These are phyloP conservation scores for Garrulus glandarius DNA, from an alignment of 2,797 vertebrate genomes.

Conservation along the genomic window DNA sequence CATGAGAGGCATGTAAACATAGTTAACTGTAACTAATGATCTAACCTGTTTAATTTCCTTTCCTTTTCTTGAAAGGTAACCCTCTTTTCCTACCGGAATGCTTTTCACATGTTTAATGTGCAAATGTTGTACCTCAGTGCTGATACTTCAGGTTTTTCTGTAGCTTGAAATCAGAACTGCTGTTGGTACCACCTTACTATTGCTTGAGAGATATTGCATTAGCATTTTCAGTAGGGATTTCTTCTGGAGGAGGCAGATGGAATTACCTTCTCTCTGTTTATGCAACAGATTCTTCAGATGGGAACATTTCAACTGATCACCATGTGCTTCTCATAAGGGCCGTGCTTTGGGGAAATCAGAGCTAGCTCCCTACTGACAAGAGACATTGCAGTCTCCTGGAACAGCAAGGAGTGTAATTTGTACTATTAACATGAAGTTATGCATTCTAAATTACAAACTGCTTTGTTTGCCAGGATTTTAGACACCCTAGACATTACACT, in stretches of 20 bases:
- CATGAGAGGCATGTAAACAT: not conserved
- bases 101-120: not conserved
- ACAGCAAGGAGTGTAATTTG: not conserved
- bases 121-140: not conserved
- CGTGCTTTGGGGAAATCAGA: not conserved
- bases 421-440: not conserved
- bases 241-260: not conserved
- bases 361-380: not conserved
- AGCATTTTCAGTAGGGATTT: conserved; percentile 11
- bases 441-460: not conserved
- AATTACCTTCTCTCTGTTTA: conserved; percentile 11
- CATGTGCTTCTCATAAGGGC: not conserved
- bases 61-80: not conserved
- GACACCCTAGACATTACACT: not conserved
- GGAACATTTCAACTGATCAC: not conserved
- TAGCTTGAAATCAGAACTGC: not conserved
- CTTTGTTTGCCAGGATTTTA: not conserved
- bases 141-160: not conserved
- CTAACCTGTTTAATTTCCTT: not conserved
- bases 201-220: not conserved
- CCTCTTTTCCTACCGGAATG: not conserved
- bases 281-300: not conserved
- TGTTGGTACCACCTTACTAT: not conserved
- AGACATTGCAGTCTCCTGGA: not conserved
- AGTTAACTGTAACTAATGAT: not conserved